Base-by-base conservation (phyloP, 1,140 invertebrate genomes). In the Prorops nasuta region DNA sequence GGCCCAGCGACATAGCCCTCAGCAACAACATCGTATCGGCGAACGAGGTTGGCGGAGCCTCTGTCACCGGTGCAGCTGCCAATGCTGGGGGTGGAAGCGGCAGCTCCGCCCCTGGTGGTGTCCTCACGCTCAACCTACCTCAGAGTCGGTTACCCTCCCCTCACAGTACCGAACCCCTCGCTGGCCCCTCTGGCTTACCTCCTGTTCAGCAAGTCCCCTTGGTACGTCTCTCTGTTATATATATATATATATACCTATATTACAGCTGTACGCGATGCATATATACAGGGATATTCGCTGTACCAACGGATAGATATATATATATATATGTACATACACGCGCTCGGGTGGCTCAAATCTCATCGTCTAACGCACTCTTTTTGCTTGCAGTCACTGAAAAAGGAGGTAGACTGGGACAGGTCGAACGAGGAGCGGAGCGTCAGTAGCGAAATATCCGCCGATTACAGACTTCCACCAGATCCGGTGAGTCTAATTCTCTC, bases 151-250 rank as follows among this genome's bases (percentile, higher is more conserved):
- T 80, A 64, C 78, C 85, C 48, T 84, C 85, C 60, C 85, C 85
- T 40, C 80, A 84, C 62, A 83, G 82, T 72, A 78, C 72, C 46
- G 86, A 89, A 64, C 84, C 87, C 15, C 77, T 89, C 39, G 86
- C 86, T 51, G 88, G 84, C 54, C 87, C 86, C 20, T 90, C 87
- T 19, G 87, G 87, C 44, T 77, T 91, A 58, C 86, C 88, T 35
- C 90, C 89, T 34, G 88, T 91, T 62, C 89, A 92, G 77, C 87
- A 90, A 83, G 88, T 88, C 71, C 89, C 90, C 71, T 81, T 92
- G 79, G 90, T 92, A 75, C 86, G 83, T 79, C 54, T 16, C 34
- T 19, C n/a, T n/a, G n/a, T n/a, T n/a, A n/a, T n/a, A n/a, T n/a
- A n/a, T n/a, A n/a, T n/a, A n/a, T n/a, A n/a, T n/a, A n/a, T n/a